Evolutionary conservation across 2,888 invertebrate genomes (phyloP).

Genomic region (Sycophila texana): DNA sequence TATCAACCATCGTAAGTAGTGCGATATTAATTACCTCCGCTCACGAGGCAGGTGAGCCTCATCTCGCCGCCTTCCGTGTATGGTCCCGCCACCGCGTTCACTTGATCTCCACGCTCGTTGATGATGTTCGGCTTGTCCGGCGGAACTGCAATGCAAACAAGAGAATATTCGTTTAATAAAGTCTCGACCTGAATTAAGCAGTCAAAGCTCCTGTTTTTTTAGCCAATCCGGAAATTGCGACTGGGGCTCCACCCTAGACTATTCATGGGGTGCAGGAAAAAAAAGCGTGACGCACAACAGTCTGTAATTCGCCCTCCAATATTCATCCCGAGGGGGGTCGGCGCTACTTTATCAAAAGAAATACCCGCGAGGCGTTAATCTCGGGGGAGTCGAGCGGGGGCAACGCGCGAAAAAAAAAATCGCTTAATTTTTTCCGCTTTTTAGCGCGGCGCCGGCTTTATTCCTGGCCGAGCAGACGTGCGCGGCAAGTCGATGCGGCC

Average conservation of each 20-base stretch:
- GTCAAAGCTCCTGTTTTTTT: background rate
- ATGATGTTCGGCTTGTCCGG: constrained; percentile 85
- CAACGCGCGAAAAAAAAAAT: constrained; percentile 29
- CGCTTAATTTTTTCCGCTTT: constrained; percentile 50
- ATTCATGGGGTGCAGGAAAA: too few relatives aligned
- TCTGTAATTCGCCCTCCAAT: constrained; percentile 8
- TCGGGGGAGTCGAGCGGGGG: background rate
- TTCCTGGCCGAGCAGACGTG: constrained; percentile 5
- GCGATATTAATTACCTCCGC: constrained; percentile 80
- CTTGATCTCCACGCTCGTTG: constrained; percentile 82
- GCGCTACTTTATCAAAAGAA: constrained; percentile 11
- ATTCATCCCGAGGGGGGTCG: background rate
- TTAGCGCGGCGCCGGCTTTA: constrained; percentile 25
- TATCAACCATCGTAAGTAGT: too few relatives aligned
- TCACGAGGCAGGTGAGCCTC: constrained; percentile 85
- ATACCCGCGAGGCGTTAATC: constrained; percentile 34
- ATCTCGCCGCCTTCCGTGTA: constrained; percentile 84
- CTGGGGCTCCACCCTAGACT: too few relatives aligned
- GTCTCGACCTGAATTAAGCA: background rate
- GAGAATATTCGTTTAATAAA: background rate
- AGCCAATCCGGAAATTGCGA: too few relatives aligned
- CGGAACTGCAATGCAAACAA: constrained; percentile 80
- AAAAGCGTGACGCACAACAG: too few relatives aligned
- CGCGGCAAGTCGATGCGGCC: background rate
- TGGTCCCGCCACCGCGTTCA: constrained; percentile 82